Percentiles rank a stretch among this genome's conserved stretches.
Conservation (phyloP, 2,113 vertebrate genomes). For the Corydoras maculifer region DNA sequence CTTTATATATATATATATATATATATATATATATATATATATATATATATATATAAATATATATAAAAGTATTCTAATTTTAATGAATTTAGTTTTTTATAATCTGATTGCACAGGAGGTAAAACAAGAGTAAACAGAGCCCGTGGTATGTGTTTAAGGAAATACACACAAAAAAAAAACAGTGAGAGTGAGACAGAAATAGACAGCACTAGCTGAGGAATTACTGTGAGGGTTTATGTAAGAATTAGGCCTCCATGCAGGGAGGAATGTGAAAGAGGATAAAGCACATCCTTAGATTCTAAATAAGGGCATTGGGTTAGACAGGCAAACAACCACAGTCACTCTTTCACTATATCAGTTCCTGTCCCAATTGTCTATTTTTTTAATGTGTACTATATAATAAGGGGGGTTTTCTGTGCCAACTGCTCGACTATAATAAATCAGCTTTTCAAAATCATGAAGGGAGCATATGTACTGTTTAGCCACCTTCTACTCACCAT, state of each 20-base stretch:
- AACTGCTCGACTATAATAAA: too few relatives aligned
- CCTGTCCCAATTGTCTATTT: too few relatives aligned
- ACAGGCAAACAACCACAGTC: conserved; percentile 11
- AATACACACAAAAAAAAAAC: neutral
- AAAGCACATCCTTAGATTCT: conserved; percentile 1
- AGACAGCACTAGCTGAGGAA: conserved; percentile 1
- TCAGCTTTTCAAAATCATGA: conserved; percentile 24
- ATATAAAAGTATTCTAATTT: too few relatives aligned
- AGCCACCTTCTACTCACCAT: neutral
- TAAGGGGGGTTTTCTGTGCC: too few relatives aligned
- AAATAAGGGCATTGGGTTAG: conserved; percentile 9
- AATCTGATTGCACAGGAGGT: too few relatives aligned
- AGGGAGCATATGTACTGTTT: conserved; percentile 24
- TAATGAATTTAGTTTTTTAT: too few relatives aligned
- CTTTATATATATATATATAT: too few relatives aligned
- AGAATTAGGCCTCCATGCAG: conserved; percentile 2
- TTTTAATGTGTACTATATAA: too few relatives aligned
- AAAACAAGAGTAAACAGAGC: too few relatives aligned
- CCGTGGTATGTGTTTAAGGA: neutral
- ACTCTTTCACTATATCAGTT: neutral
- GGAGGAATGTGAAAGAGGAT: neutral
- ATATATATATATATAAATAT: too few relatives aligned
- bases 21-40: too few relatives aligned
- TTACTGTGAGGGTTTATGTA: conserved; percentile 1
- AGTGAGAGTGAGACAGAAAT: neutral